These are phyloP conservation scores for Monochamus saltuarius DNA, from an alignment of 1,140 invertebrate genomes.

Conservation along the genomic window DNA sequence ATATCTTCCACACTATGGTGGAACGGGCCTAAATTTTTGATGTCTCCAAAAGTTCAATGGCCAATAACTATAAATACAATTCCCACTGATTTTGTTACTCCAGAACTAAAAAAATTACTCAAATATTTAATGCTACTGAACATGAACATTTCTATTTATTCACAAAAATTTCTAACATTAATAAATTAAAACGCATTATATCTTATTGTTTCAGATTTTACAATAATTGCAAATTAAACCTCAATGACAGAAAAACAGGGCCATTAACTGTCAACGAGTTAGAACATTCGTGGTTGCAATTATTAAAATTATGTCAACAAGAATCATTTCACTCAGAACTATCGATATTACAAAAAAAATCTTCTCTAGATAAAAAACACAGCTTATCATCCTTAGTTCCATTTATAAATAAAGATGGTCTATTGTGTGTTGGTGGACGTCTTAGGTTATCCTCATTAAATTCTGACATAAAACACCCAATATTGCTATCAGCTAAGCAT, in stretches of 20 bases:
- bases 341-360: background rate
- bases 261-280: no score
- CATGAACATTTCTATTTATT: no score
- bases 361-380: slow-evolving; percentile 5
- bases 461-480: slow-evolving; percentile 25
- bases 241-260: no score
- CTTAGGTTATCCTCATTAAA: slow-evolving; percentile 12
- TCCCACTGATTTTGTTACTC: background rate
- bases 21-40: slow-evolving; percentile 10
- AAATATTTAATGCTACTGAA: slow-evolving; percentile 2
- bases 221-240: no score
- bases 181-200: background rate
- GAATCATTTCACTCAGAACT: background rate
- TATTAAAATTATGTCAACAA: background rate
- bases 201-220: slow-evolving; percentile 11
- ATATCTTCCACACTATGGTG: no score
- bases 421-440: slow-evolving; percentile 31
- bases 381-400: slow-evolving; percentile 12
- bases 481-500: slow-evolving; percentile 4
- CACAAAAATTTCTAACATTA: slow-evolving; percentile 1
- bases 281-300: no score
- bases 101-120: background rate
- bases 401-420: slow-evolving; percentile 18
- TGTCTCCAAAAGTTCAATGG: background rate
- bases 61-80: background rate